A percentile compares a stretch with the other conserved stretches of the same genome.
These are phyloP conservation scores for Bombus vancouverensis DNA, from an alignment of 1,140 invertebrate species.

Conservation along the genomic window DNA sequence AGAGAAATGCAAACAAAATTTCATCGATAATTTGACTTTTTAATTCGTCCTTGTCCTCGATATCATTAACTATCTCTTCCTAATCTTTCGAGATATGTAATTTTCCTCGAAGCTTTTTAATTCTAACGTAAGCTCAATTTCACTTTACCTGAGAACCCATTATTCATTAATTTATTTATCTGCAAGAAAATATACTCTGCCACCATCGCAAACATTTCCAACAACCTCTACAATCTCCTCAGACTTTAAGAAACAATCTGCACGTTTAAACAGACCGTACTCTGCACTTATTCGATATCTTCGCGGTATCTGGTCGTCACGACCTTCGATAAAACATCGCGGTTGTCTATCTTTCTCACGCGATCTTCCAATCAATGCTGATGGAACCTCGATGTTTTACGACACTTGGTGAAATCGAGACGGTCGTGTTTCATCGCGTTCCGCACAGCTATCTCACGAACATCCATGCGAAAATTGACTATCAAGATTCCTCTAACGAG, in stretches of 20 bases:
- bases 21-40: too few relatives aligned
- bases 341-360: constrained; percentile 6
- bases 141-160: background rate
- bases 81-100: too few relatives aligned
- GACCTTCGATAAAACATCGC: background rate
- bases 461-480: constrained; percentile 6
- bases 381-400: background rate
- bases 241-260: background rate
- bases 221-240: background rate
- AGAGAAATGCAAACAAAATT: too few relatives aligned
- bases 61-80: too few relatives aligned
- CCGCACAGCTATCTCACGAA: background rate
- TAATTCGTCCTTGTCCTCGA: too few relatives aligned
- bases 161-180: background rate
- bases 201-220: background rate
- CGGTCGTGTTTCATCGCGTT: background rate
- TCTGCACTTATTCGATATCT: background rate
- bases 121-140: too few relatives aligned
- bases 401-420: background rate
- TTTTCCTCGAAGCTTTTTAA: too few relatives aligned
- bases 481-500: constrained; percentile 29
- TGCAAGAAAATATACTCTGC: background rate
- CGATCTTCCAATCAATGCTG: constrained; percentile 16
- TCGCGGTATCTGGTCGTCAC: background rate
- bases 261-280: background rate